Conservation (phyloP, 1,140 invertebrate species). For the Caenorhabditis latens region DNA sequence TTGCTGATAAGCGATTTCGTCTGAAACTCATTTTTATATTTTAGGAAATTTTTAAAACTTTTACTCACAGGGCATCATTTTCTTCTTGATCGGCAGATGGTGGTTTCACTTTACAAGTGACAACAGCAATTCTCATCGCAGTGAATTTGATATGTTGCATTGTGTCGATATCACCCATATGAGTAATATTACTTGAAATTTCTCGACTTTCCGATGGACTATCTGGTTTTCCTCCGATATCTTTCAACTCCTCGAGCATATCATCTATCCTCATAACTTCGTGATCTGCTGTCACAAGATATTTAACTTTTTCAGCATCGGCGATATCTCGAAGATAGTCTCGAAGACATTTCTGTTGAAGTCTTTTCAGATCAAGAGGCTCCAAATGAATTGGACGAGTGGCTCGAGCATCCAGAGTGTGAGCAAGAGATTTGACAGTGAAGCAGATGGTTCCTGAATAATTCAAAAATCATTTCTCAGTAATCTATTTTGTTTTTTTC, state of each 20-base stretch:
- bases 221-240: constrained; percentile 65
- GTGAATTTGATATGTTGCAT: constrained; percentile 78
- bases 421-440: constrained; percentile 75
- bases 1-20: constrained; percentile 22
- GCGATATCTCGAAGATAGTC: constrained; percentile 74
- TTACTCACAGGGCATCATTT: constrained; percentile 54
- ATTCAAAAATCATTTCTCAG: neutral
- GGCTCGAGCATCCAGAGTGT: constrained; percentile 59
- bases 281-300: constrained; percentile 72
- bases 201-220: constrained; percentile 68
- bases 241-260: constrained; percentile 70
- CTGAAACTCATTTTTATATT: constrained; percentile 23
- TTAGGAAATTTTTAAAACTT: neutral
- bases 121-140: constrained; percentile 77
- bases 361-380: constrained; percentile 75
- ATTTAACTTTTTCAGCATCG: constrained; percentile 75
- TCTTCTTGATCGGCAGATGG: constrained; percentile 72
- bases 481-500: neutral
- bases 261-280: constrained; percentile 72
- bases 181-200: constrained; percentile 77
- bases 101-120: constrained; percentile 78
- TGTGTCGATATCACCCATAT: constrained; percentile 75
- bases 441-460: constrained; percentile 75
- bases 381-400: constrained; percentile 74
- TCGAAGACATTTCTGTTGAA: constrained; percentile 72